Percentiles rank a stretch among this genome's conserved stretches.
These are phyloP conservation scores for Calameuta pallipes DNA, from an alignment of 2,888 invertebrate species.

Conservation along the genomic window DNA sequence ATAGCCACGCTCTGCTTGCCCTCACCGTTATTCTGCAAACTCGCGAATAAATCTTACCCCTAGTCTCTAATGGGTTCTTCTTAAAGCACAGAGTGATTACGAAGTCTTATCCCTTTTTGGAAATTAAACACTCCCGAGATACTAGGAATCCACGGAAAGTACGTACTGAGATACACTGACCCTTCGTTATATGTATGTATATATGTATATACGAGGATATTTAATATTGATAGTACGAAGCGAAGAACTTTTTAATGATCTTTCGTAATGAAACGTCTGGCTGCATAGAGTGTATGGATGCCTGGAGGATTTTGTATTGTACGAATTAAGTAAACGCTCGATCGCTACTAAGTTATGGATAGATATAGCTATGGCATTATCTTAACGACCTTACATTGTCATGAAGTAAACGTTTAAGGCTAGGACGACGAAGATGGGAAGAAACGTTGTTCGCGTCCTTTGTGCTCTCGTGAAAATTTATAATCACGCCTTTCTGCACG, in stretches of 20 bases:
- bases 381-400: neutral
- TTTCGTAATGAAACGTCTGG: neutral
- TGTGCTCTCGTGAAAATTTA: neutral
- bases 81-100: neutral
- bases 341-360: neutral
- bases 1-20: neutral
- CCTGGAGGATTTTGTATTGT: neutral
- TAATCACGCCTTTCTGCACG: neutral
- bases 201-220: neutral
- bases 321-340: neutral
- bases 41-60: neutral
- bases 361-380: neutral
- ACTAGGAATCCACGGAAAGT: neutral
- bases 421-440: neutral
- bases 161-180: neutral
- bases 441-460: neutral
- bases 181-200: neutral
- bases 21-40: neutral
- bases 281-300: neutral
- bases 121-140: neutral
- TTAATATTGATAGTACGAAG: too few relatives aligned
- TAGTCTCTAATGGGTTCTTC: neutral
- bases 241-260: neutral
- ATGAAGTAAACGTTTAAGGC: neutral
- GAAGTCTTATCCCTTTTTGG: neutral